Conservation (phyloP, 2,888 invertebrate species). For the Synergus umbraculus region DNA sequence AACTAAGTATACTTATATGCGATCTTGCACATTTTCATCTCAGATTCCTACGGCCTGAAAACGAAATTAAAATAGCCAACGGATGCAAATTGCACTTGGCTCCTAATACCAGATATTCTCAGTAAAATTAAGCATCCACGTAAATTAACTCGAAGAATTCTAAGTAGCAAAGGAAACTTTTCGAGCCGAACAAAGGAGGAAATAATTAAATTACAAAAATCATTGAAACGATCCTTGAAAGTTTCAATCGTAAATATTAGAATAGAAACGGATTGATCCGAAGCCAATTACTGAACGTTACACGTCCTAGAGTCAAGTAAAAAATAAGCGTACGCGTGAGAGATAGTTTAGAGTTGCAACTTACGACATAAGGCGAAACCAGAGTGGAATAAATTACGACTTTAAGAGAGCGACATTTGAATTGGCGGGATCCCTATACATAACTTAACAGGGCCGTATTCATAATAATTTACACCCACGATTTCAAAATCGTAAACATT, state of each 20-base stretch:
- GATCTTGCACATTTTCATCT: slow-evolving; percentile 37
- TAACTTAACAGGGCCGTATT: background rate
- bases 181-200: background rate
- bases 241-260: background rate
- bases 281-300: slow-evolving; percentile 21
- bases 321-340: background rate
- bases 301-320: slow-evolving; percentile 9
- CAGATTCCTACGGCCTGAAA: slow-evolving; percentile 35
- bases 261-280: background rate
- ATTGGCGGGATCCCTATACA: slow-evolving; percentile 15
- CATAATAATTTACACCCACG: background rate
- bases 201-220: background rate
- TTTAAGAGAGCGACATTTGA: slow-evolving; percentile 42
- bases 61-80: slow-evolving; percentile 39
- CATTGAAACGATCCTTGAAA: background rate
- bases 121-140: slow-evolving; percentile 8
- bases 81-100: slow-evolving; percentile 39
- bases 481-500: background rate
- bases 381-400: slow-evolving; percentile 51
- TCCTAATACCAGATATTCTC: slow-evolving; percentile 26
- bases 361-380: slow-evolving; percentile 14
- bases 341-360: slow-evolving; percentile 11
- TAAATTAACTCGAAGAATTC: background rate
- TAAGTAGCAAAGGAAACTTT: background rate
- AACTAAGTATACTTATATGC: slow-evolving; percentile 34